Conservation (phyloP, 2,113 vertebrate genomes). For the Zingel zingel region DNA sequence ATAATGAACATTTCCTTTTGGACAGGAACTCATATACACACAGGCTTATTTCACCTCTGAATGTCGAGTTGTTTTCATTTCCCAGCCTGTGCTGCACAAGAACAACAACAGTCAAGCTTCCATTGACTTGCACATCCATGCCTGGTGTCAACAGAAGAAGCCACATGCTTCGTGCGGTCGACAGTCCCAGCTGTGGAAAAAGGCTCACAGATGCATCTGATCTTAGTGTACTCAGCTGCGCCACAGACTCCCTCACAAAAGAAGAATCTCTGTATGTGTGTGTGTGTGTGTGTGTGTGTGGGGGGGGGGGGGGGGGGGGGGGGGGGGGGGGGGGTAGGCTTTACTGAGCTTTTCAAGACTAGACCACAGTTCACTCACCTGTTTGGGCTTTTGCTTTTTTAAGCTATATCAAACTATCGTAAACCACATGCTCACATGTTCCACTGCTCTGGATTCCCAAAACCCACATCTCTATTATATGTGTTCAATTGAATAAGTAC, state of each 20-base stretch:
- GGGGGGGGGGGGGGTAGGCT: too few relatives aligned
- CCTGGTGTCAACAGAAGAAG: conserved; percentile 61
- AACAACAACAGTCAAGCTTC: conserved; percentile 29
- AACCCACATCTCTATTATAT: neutral
- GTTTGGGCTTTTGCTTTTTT: conserved; percentile 39
- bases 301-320: too few relatives aligned
- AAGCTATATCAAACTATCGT: neutral
- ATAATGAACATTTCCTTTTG: conserved; percentile 13
- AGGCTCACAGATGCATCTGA: conserved; percentile 57
- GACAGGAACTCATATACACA: neutral
- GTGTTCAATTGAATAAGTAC: neutral
- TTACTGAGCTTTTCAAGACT: conserved; percentile 46
- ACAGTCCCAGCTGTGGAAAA: conserved; percentile 61
- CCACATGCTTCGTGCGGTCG: conserved; percentile 67
- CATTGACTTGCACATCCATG: conserved; percentile 12
- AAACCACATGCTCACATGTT: neutral
- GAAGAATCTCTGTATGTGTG: conserved; percentile 25
- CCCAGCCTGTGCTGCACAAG: conserved; percentile 14
- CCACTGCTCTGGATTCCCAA: neutral
- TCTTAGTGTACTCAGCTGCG: conserved; percentile 72
- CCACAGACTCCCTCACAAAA: conserved; percentile 55
- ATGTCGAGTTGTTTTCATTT: conserved; percentile 38
- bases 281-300: conserved; percentile 24
- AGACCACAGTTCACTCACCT: conserved; percentile 31
- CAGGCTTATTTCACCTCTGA: conserved; percentile 1